phyloP scores from a whole-genome alignment of 23 tunicate species.

The Styela clava region DNA sequence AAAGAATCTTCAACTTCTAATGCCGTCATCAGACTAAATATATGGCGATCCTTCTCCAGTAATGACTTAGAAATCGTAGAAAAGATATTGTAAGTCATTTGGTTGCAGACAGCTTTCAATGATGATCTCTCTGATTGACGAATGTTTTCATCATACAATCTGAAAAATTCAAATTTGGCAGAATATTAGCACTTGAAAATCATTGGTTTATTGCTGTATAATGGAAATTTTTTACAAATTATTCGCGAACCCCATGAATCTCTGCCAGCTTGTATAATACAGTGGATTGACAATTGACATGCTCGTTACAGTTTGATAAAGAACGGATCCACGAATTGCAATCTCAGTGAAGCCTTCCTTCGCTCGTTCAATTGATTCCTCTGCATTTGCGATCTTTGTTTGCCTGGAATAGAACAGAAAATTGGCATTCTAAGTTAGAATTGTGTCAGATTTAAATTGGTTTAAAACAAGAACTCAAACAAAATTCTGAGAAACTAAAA shows the following conservation, averaged over 20 bases:
- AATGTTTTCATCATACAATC: slow-evolving; percentile 82
- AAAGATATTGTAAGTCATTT: slow-evolving; percentile 72
- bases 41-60: slow-evolving; percentile 57
- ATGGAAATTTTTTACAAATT: no score
- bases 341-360: slow-evolving; percentile 77
- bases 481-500: no score
- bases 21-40: slow-evolving; percentile 68
- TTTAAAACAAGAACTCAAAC: no score
- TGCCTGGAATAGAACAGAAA: slow-evolving; percentile 36
- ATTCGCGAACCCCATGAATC: slow-evolving; percentile 45
- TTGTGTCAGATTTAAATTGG: no score
- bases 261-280: slow-evolving; percentile 81
- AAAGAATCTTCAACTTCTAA: slow-evolving; percentile 77
- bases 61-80: slow-evolving; percentile 48
- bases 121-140: slow-evolving; percentile 85
- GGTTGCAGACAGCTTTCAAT: slow-evolving; percentile 76
- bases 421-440: no score
- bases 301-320: slow-evolving; percentile 52
- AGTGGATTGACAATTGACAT: slow-evolving; percentile 65
- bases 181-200: not conserved
- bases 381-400: slow-evolving; percentile 43
- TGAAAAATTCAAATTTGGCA: no score
- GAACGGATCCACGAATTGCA: slow-evolving; percentile 72
- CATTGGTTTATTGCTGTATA: not conserved
- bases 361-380: slow-evolving; percentile 58